phyloP scores from a whole-genome alignment of 1,140 invertebrate species.

The Nasonia giraulti region DNA sequence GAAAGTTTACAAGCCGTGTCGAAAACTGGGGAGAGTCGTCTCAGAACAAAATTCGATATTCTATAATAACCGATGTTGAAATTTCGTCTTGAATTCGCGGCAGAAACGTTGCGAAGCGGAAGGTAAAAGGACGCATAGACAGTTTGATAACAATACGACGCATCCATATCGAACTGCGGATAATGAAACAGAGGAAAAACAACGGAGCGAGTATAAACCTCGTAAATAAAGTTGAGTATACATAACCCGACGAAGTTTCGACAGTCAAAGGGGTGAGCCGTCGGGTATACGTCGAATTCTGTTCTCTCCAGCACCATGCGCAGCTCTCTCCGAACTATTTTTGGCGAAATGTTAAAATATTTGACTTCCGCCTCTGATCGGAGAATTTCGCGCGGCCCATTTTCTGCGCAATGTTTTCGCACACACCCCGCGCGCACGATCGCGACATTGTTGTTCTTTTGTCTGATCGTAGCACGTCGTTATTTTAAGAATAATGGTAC shows the following conservation, averaged over 20 bases:
- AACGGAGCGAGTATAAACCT: neutral
- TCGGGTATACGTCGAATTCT: neutral
- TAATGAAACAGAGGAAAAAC: neutral
- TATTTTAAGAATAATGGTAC: no score
- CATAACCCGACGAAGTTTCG: neutral
- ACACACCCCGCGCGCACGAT: no score
- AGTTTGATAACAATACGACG: no score
- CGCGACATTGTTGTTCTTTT: neutral
- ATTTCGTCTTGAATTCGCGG: no score
- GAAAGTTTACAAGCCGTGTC: conserved; percentile 22
- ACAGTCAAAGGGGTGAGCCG: neutral
- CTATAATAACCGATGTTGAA: neutral
- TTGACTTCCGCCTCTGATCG: neutral
- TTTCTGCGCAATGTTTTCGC: neutral
- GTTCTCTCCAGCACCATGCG: neutral
- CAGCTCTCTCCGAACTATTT: neutral
- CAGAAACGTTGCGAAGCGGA: no score
- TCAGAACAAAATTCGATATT: neutral
- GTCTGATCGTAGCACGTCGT: no score
- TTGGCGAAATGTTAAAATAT: neutral
- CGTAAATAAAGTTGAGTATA: neutral
- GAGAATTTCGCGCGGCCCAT: neutral
- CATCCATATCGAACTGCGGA: neutral
- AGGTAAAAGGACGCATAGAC: no score
- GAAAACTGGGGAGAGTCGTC: neutral